Evolutionary conservation across 1,140 invertebrate genomes (phyloP), one percentile per base, ranked within the genome.

Genomic region (Dendrolimus kikuchii): DNA sequence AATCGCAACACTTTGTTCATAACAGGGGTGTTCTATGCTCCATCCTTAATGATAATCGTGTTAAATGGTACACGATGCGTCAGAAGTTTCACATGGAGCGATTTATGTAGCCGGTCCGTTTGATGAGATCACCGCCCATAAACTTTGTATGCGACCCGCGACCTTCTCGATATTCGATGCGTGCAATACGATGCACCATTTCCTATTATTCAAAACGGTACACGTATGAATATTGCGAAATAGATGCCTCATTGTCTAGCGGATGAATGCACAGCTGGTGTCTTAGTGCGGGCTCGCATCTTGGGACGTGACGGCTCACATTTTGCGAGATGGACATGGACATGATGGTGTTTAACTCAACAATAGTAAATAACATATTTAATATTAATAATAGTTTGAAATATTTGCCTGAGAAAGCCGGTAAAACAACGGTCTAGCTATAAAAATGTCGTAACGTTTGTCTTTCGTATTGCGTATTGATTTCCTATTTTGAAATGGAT

Each of bases 81-180:
- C 73, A 79, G 73, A 71, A 75, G 70, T 76, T 71, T 66, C 71
- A 75, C 71, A 74, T 68, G 72, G 66, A 64, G 60, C 66, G 69
- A 73, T 79, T 80, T 74, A 77, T 75, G 74, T 68, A 69, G 70
- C 77, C 82, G 81, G 82, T 74, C 66, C 71, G 64, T 84, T 86
- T 86, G 82, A 86, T 86, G 82, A 84, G 74, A 81, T 86, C 81
- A 82, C 59, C 74, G 72, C 45, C 59, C 46, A 68, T 74, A 70
- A 63, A 81, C 73, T 82, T 80, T 79, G 81, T 84, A 84, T 86
- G 77, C 81, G 63, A 74, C 68, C 60, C 55, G 62, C 74, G 70
- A 72, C 77, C 74, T 80, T 79, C 74, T 79, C 78, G 64, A 80
- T 77, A 77, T 70, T 74, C 74, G 71, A 74, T 74, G 71, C 75